A percentile compares a stretch with the other conserved stretches of the same genome.
Conservation (phyloP, 92 coral and sea anemone genomes). For the Chrysogorgia sp. region DNA sequence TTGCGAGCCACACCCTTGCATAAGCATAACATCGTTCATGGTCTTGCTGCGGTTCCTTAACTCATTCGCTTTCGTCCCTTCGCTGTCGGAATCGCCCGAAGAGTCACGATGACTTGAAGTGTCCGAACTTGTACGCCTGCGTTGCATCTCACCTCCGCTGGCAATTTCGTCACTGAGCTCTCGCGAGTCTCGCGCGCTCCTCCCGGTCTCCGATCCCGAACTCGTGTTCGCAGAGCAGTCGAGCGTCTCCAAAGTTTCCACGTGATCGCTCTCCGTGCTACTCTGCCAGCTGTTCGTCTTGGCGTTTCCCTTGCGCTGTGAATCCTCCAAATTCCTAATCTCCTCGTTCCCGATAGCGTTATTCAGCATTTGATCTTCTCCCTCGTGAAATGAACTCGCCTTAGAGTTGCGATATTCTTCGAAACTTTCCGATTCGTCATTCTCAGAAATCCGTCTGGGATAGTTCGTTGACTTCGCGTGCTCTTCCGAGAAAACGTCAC, state of each 20-base stretch:
- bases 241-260: constrained; percentile 7
- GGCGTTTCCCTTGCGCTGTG: not conserved
- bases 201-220: constrained; percentile 20
- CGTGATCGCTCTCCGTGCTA: not conserved
- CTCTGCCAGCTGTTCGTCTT: constrained; percentile 23
- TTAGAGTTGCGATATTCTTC: not conserved
- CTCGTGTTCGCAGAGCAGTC: not conserved
- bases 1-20: not conserved
- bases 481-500: constrained; percentile 25
- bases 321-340: not conserved
- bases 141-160: not conserved
- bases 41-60: constrained; percentile 1
- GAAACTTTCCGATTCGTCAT: not conserved
- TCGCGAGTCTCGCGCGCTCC: constrained; percentile 15
- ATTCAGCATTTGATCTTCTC: not conserved
- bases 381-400: not conserved
- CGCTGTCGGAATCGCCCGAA: not conserved
- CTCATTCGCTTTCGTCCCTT: not conserved
- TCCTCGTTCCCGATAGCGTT: not conserved
- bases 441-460: not conserved
- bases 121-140: not conserved
- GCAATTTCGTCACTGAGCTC: constrained; percentile 10
- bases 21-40: not conserved
- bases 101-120: not conserved
- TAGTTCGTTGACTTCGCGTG: not conserved